Base-by-base conservation (phyloP, 2,888 invertebrate species). In the Pediacus dermestoides region DNA sequence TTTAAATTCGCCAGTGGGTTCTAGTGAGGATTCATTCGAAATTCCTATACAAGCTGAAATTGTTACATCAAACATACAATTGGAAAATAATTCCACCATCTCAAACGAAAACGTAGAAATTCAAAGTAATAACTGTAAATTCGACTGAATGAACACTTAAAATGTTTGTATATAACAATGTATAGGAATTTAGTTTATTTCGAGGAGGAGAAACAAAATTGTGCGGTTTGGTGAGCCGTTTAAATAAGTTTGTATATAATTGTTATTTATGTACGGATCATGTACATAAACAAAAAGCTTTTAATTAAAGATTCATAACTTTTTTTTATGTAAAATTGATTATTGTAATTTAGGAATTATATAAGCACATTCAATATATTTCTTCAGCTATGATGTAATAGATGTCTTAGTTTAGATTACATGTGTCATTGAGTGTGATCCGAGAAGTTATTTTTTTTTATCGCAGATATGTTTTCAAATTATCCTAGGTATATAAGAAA, bases 41-140 rank as follows among this genome's bases (percentile, higher is more conserved):
- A 69, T 69, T 28, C 68, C 69, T 7, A 52, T 70, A 13, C 69
- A 69, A 42, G 65, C 68, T 3, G 59, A 57, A 32, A 69, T 70
- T 32, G 61, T 68, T 8, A 14, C 10, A n/a, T 23, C 23, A n/a
- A 3, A 23, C 10, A 9, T 23, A 23, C 6, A 16, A 11, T 25
- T 13, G 34, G 33, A 26, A 3, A 22, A 36, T 3, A 41, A 23
- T 11, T 32, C 26, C 6, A 12, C 25, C 15, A 7, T 25, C 16
- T 10, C 40, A 37, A 13, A 28, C 14, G 4, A 28, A 14, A 13
- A 28, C 28, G 12, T 30, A 23, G 11, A 7, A 26, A 44, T 16
- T 42, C 23, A 18, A 13, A 34, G 37, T 16, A 58, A 50, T 27
- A 52, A 50, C 34, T 53, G 52, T 54, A 57, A 60, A 58, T 58